Percentiles rank a stretch among this genome's conserved stretches.
Evolutionary conservation across 2,113 vertebrate species (phyloP).

Genomic region (Paradisaea rubra): DNA sequence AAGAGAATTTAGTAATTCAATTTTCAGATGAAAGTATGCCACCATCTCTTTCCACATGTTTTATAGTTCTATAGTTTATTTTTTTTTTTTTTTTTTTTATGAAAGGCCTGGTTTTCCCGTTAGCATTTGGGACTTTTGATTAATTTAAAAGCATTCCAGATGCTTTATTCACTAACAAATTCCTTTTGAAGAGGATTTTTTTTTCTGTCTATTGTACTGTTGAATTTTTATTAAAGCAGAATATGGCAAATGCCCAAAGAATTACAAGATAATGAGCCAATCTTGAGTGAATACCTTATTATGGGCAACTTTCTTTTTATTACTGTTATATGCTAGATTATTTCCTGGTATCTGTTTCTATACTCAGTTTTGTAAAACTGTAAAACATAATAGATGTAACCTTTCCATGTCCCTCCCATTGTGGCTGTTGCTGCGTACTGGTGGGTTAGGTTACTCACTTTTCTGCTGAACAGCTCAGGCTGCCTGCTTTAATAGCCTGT

Average conservation of each 20-base stretch:
- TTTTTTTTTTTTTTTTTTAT: neutral
- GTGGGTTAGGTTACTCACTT: constrained; percentile 49
- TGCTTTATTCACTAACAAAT: constrained; percentile 4
- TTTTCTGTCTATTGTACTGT: neutral
- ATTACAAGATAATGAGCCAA: neutral
- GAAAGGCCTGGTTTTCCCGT: neutral
- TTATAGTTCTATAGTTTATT: neutral
- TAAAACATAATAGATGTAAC: constrained; percentile 50
- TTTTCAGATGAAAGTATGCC: neutral
- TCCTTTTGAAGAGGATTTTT: neutral
- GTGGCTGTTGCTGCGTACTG: constrained; percentile 35
- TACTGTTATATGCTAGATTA: neutral
- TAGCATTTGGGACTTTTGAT: neutral
- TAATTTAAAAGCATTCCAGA: constrained; percentile 35
- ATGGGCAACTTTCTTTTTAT: constrained; percentile 35
- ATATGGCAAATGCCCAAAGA: neutral
- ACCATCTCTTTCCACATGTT: neutral
- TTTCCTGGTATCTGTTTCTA: constrained; percentile 49
- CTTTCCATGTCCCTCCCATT: constrained; percentile 42
- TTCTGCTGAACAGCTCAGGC: neutral
- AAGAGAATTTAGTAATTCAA: neutral
- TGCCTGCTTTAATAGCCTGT: constrained; percentile 3
- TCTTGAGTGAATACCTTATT: neutral
- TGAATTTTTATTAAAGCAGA: constrained; percentile 22
- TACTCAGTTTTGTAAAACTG: constrained; percentile 10